Conservation (phyloP, 1,140 invertebrate genomes). For the Drosophila obscura region DNA sequence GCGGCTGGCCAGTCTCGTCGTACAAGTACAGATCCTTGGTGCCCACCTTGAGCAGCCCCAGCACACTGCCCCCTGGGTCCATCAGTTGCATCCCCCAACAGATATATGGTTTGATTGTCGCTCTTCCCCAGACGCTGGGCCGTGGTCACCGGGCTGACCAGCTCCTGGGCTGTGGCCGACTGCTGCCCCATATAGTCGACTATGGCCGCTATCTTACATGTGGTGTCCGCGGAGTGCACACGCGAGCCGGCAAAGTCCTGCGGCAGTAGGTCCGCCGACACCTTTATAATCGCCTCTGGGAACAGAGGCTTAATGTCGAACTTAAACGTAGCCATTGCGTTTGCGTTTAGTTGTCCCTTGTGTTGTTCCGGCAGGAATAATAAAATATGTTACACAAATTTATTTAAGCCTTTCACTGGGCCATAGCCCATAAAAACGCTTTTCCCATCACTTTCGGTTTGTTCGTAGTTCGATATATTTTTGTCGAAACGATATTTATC, state of each 20-base stretch:
- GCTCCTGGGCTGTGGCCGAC: slow-evolving; percentile 48
- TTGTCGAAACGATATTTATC: too few species aligned
- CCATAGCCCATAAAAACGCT: too few species aligned
- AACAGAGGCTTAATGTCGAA: slow-evolving; percentile 45
- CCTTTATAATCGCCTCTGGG: slow-evolving; percentile 21
- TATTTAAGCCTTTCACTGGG: too few species aligned
- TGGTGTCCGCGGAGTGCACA: too few species aligned
- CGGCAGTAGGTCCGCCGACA: slow-evolving; percentile 15
- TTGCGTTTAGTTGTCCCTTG: too few species aligned
- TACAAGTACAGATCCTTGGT: slow-evolving; percentile 92
- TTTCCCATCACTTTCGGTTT: too few species aligned
- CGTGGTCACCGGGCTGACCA: neutral
- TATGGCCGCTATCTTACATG: slow-evolving; percentile 13
- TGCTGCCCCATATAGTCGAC: slow-evolving; percentile 29
- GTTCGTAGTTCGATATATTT: too few species aligned
- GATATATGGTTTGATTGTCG: slow-evolving; percentile 31
- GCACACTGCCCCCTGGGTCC: slow-evolving; percentile 84
- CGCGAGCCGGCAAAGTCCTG: neutral
- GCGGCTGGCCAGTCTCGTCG: slow-evolving; percentile 86
- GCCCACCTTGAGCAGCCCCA: slow-evolving; percentile 93
- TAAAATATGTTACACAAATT: too few species aligned
- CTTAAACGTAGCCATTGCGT: slow-evolving; percentile 37
- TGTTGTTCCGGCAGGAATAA: too few species aligned
- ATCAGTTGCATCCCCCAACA: slow-evolving; percentile 74
- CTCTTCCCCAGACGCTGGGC: neutral